phyloP scores from a whole-genome alignment of 2,797 vertebrate genomes.

The Semotilus atromaculatus region DNA sequence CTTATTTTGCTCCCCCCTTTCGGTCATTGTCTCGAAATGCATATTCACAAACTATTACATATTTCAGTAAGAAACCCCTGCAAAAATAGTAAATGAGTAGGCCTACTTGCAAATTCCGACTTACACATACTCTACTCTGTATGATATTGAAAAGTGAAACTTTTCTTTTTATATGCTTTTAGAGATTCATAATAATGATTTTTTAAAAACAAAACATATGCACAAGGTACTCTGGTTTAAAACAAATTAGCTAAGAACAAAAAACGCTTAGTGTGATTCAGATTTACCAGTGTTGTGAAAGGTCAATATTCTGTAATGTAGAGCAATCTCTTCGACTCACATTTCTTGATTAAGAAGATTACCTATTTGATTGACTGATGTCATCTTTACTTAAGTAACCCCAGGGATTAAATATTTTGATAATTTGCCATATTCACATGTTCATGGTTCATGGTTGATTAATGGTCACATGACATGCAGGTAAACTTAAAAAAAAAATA shows the following conservation, averaged over 20 bases:
- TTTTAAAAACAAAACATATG: not conserved
- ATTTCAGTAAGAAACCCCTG: not conserved
- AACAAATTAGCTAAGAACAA: too few relatives aligned
- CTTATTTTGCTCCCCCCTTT: not conserved
- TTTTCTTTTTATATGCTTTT: not conserved
- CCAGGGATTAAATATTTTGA: not conserved
- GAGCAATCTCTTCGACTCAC: not conserved
- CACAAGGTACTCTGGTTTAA: not conserved
- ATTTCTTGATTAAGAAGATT: not conserved
- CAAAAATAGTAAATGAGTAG: not conserved
- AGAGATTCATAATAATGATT: not conserved
- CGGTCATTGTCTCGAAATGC: not conserved
- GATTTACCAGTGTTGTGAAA: not conserved
- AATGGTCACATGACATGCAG: not conserved
- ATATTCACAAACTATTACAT: not conserved
- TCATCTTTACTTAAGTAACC: not conserved
- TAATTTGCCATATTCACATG: not conserved
- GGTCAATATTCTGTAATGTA: not conserved
- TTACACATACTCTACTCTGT: not conserved
- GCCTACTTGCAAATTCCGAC: not conserved
- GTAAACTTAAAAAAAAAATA: too few relatives aligned
- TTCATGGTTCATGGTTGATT: not conserved
- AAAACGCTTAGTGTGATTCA: not conserved
- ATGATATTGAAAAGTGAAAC: not conserved
- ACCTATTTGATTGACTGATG: not conserved